Evolutionary conservation across 2,888 invertebrate genomes (phyloP), one percentile per base, ranked within the genome.

Genomic region (Epinotia demarniana): DNA sequence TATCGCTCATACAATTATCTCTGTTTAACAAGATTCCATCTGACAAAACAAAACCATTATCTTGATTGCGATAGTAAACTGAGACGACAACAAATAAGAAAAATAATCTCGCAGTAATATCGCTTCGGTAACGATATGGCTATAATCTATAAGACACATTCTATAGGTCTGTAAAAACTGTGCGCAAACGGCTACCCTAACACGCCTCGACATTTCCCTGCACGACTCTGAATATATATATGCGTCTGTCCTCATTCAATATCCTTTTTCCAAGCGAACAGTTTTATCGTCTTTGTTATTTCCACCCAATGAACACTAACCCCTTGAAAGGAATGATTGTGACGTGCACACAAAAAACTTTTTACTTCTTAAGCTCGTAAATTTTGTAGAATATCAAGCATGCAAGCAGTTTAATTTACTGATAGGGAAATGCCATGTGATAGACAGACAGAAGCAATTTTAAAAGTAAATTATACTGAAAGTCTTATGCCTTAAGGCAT

Each of bases 201-300:
- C 87, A 87, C 88, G 88, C 88, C 87, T 88, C 86, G 86, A 89
- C 89, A 89, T 91, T 92, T 89, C 88, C 88, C 86, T 89, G 86
- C 86, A 88, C 39, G 70, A 75, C 60, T 19, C 49, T n/a, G 60
- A 46, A 68, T 69, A 58, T 91, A 90, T 89, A 90, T 92, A 89
- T 90, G 89, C 86, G 88, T 89, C 86, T 91, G 92, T 92, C 92
- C 92, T 91, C 90, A 90, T 93, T 92, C 92, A 92, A 93, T 92
- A 92, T 91, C 92, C 92, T 90, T 92, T 92, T 92, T 92, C 92
- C 93, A 84, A 92, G 86, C 87, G 92, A 92, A 91, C 89, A 91
- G 87, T 92, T 92, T 93, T 92, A 92, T 92, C 91, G 91, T 89
- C 90, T 92, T 90, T 91, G 92, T 92, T 92, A 92, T 91, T 92